Evolutionary conservation across 37 sponge, comb jelly and placozoan genomes (phyloP).

Genomic region (Amphimedon queenslandica): DNA sequence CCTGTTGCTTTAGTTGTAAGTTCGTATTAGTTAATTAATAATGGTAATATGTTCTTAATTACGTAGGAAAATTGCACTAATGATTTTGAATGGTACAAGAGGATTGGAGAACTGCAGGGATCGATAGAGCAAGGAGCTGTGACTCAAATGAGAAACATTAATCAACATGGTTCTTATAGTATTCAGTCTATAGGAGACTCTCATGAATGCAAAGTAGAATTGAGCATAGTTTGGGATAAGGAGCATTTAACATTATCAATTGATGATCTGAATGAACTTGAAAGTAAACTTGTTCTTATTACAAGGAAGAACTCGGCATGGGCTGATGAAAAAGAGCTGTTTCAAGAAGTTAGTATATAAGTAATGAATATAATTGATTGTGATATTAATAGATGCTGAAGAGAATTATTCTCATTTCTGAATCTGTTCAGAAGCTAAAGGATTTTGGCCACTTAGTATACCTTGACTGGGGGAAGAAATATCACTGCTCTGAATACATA

Average conservation of each 20-base stretch:
- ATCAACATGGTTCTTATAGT: background rate
- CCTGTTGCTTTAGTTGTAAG: background rate
- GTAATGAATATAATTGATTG: background rate
- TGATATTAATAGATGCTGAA: background rate
- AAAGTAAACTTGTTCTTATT: slow-evolving; percentile 66
- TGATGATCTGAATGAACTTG: slow-evolving; percentile 57
- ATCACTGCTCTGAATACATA: background rate
- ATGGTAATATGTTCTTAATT: no score
- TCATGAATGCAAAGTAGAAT: background rate
- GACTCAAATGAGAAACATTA: background rate
- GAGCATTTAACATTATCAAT: background rate
- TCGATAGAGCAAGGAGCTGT: background rate
- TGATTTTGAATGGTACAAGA: background rate
- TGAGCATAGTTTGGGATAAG: background rate
- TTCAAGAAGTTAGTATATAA: slow-evolving; percentile 28
- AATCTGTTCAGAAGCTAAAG: background rate
- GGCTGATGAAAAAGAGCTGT: slow-evolving; percentile 29
- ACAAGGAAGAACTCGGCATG: slow-evolving; percentile 39
- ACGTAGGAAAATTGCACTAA: no score
- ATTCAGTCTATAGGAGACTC: background rate
- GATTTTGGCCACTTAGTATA: background rate
- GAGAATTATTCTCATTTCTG: background rate
- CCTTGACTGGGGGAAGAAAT: background rate
- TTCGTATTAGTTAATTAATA: no score
- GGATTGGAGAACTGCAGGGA: background rate